Evolutionary conservation across 1,140 invertebrate genomes (phyloP), one percentile per base, ranked within the genome.

Genomic region (Hyles vespertilio): DNA sequence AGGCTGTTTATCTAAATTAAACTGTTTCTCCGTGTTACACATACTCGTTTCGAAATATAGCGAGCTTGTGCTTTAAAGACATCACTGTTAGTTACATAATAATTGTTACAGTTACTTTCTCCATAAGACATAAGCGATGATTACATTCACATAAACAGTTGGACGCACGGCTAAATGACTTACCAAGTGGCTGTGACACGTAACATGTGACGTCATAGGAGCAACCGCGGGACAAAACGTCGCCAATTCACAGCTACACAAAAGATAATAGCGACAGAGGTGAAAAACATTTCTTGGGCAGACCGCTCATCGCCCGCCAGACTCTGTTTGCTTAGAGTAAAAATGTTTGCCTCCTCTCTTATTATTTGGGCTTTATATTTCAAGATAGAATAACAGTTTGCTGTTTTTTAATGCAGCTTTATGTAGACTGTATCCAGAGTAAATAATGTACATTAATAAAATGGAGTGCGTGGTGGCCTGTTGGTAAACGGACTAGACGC

Each of bases 221-320:
- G 33, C 11, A 59, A 32, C 40, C 6, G 22, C 9, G 22, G 51
- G 47, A 32, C 36, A 53, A 59, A 45, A 46, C 45, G 5, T 43
- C 34, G 34, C n/a, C 51, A 54, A 54, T 47, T 59, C 34, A 22
- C 50, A 40, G 58, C 45, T 54, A 47, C 43, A 53, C 51, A 43
- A 54, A 51, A 59, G 46, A 54, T 51, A 59, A 54, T 43, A 34
- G 51, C 50, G 3, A 33, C 50, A 10, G 50, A 33, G 11, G 32
- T 51, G 50, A 53, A 51, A 10, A 34, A 51, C 34, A 51, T 33
- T 40, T 40, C 9, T 9, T 10, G 32, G 10, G 32, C n/a, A 34
- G 33, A 51, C 50, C 7, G 32, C 8, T 47, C 46, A n/a, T 34
- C 7, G 3, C 48, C 12, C 48, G 12, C 12, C 48, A 22, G 10